Conservation (phyloP, 2,888 invertebrate genomes). For the Caenorhabditis afra region DNA sequence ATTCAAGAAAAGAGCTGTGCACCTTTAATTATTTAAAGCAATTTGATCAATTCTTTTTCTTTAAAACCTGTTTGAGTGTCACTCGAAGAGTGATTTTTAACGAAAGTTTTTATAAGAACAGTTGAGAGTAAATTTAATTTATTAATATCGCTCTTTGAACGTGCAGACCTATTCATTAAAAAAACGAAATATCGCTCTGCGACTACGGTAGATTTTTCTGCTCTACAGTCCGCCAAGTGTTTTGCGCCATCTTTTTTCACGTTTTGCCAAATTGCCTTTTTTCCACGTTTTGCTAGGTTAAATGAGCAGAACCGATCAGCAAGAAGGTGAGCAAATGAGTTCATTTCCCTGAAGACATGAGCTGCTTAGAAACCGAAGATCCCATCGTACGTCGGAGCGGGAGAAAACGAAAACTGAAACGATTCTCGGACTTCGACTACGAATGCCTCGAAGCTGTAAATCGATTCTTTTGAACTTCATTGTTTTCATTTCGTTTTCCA, state of each 20-base stretch:
- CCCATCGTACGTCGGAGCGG: conserved; percentile 15
- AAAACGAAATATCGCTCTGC: too few species aligned
- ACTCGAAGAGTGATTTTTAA: too few species aligned
- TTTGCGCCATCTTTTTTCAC: background rate
- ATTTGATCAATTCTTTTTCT: too few species aligned
- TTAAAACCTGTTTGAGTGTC: too few species aligned
- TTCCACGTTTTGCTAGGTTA: background rate
- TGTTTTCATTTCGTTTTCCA: conserved; percentile 9
- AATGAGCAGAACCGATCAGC: background rate
- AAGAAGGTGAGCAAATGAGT: background rate
- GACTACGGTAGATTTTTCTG: too few species aligned
- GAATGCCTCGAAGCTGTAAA: background rate
- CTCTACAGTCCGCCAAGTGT: background rate
- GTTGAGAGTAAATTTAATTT: too few species aligned
- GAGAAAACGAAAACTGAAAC: conserved; percentile 15
- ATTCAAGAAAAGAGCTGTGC: too few species aligned
- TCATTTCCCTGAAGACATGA: background rate
- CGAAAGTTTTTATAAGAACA: too few species aligned
- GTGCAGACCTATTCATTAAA: too few species aligned
- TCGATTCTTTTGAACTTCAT: too few species aligned
- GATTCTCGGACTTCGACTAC: conserved; percentile 13
- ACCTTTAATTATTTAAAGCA: too few species aligned
- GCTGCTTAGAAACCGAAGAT: conserved; percentile 4
- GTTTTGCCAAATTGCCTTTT: background rate
- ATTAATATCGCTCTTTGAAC: too few species aligned